Evolutionary conservation across 2,888 invertebrate genomes (phyloP).

Genomic region (Tholera decimalis): DNA sequence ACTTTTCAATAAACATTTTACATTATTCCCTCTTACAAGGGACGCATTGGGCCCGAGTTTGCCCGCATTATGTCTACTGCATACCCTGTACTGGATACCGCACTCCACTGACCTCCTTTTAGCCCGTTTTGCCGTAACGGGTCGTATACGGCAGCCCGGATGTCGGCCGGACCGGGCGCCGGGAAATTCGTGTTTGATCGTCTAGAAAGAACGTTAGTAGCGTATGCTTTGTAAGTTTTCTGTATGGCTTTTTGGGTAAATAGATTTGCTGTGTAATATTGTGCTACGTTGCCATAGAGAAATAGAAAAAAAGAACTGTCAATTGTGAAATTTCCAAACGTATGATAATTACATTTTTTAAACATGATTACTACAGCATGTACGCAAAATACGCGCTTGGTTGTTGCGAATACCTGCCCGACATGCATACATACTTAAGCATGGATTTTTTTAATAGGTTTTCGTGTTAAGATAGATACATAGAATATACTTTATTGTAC

Average conservation of each 20-base stretch:
- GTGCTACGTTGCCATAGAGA: no score
- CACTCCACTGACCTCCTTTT: constrained; percentile 59
- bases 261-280: not conserved
- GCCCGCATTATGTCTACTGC: constrained; percentile 65
- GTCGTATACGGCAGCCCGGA: constrained; percentile 21
- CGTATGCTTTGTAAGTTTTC: not conserved
- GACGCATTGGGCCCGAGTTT: constrained; percentile 34
- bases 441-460: no score
- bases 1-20: not conserved
- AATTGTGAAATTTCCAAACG: no score
- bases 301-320: no score
- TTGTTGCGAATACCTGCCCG: no score
- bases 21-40: constrained; percentile 5
- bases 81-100: constrained; percentile 49
- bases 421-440: no score
- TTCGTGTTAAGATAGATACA: no score
- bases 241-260: not conserved
- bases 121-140: constrained; percentile 39
- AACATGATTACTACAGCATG: no score
- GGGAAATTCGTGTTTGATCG: constrained; percentile 15
- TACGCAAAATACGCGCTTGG: no score
- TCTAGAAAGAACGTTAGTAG: not conserved
- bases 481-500: no score
- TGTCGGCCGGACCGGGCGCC: not conserved
- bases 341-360: no score